phyloP scores from a whole-genome alignment of 2,113 vertebrate genomes.

The Bubalus kerabau region DNA sequence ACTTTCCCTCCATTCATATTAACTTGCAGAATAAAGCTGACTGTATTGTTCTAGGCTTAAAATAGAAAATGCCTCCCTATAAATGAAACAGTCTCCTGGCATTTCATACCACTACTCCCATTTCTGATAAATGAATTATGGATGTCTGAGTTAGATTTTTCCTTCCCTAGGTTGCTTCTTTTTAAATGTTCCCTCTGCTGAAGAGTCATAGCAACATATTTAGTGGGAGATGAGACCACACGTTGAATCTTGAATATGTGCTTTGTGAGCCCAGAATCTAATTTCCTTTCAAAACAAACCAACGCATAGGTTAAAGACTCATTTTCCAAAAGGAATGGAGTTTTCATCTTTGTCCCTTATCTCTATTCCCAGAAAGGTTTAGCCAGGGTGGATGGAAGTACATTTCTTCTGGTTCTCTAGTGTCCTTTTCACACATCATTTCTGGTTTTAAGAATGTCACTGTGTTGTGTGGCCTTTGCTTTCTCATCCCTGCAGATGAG shows the following conservation, averaged over 20 bases:
- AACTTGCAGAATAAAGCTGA: constrained; percentile 43
- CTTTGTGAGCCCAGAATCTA: constrained; percentile 11
- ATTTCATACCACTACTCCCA: constrained; percentile 49
- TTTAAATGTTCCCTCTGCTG: constrained; percentile 45
- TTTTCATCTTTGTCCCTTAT: constrained; percentile 26
- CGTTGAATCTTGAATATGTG: constrained; percentile 14
- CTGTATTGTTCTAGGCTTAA: constrained; percentile 65
- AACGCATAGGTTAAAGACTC: constrained; percentile 10
- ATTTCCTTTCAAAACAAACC: constrained; percentile 44
- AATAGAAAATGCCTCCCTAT: constrained; percentile 67
- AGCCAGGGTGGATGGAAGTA: background rate
- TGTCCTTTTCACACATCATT: background rate
- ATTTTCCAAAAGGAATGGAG: background rate
- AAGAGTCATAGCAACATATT: constrained; percentile 9
- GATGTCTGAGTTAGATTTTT: constrained; percentile 66
- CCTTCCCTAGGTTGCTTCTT: constrained; percentile 21
- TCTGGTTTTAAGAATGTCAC: background rate
- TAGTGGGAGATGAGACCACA: constrained; percentile 3
- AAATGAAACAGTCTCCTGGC: constrained; percentile 68
- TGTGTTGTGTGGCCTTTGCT: background rate
- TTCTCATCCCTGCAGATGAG: background rate
- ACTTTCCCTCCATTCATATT: background rate
- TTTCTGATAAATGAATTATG: constrained; percentile 74
- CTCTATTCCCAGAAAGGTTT: constrained; percentile 30
- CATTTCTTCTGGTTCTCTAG: background rate